A percentile compares a stretch with the other conserved stretches of the same genome.
phyloP scores from a whole-genome alignment of 2,888 invertebrate species.

The Phaonia tiefii region DNA sequence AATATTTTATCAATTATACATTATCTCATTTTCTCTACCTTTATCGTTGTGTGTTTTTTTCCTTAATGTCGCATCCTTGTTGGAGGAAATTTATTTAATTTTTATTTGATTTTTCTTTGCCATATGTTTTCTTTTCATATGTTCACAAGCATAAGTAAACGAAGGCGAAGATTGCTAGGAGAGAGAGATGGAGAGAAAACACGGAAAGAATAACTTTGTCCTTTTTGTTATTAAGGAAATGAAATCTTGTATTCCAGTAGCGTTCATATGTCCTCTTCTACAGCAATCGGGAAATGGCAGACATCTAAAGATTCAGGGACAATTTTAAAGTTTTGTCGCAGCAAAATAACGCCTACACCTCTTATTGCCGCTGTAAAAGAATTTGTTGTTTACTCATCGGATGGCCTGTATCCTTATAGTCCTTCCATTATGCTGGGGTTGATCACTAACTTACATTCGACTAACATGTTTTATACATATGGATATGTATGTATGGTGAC shows the following conservation, averaged over 20 bases:
- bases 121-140: conserved; percentile 8
- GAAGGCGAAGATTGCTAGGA: neutral
- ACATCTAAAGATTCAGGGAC: neutral
- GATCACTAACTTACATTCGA: too few species aligned
- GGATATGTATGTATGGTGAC: neutral
- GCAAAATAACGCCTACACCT: too few species aligned
- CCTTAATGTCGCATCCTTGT: conserved; percentile 15
- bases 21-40: neutral
- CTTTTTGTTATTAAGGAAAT: conserved; percentile 46
- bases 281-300: neutral
- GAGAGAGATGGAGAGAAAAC: conserved; percentile 1
- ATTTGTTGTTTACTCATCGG: conserved; percentile 16
- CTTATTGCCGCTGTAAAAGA: too few species aligned
- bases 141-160: neutral
- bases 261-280: neutral
- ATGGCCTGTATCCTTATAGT: neutral
- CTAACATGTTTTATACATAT: neutral
- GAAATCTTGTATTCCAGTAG: conserved; percentile 40
- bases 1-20: too few species aligned
- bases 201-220: conserved; percentile 17
- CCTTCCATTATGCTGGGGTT: too few species aligned
- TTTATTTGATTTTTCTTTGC: conserved; percentile 16
- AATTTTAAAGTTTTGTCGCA: too few species aligned
- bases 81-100: conserved; percentile 25
- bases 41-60: neutral